Evolutionary conservation across 2,888 invertebrate species (phyloP), one percentile per base, ranked within the genome.

Genomic region (Chrysolina americana): DNA sequence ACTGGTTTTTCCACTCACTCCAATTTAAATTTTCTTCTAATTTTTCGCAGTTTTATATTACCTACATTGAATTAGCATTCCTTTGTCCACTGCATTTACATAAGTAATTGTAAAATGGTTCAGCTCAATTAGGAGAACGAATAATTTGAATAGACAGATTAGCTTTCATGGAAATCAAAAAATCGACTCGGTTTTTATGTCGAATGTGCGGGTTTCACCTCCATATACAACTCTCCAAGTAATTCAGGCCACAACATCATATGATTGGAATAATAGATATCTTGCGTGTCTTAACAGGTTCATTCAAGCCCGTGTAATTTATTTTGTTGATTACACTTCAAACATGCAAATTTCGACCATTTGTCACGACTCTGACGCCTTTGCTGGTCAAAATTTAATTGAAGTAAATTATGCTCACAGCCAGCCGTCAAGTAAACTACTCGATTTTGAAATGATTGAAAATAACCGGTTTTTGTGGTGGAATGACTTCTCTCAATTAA

Each of bases 211-310:
- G 53, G 53, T 21, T 53, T 53, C 53, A 11, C 11, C 53, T 19
- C 6, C 53, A 53, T 53, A 59, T n/a, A 36, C 28, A 59, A 59
- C 36, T 28, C 59, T n/a, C 36, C 15, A 23, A 17, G 70, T 74
- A 74, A 74, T 74, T 74, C 17, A 36, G 70, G 66, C 65, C 62
- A 66, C 66, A 62, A 63, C 41, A 70, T 50, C 50, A 53, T 64
- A 64, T 63, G 70, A 70, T 70, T 13, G 66, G 19, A 63, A 70
- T 74, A 74, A 74, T 74, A 74, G 70, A 68, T 74, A 74, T 74
- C 74, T 74, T 59, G 74, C 74, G 74, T 74, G 74, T 63, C 66
- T 74, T 68, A 74, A 74, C 74, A 66, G 70, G 74, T 74, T 65
- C 74, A 74, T 74, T 74, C 68, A 70, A 62, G 62, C 17, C 47